Evolutionary conservation across 2,113 vertebrate genomes (phyloP).

Genomic region (Siniperca chuatsi): DNA sequence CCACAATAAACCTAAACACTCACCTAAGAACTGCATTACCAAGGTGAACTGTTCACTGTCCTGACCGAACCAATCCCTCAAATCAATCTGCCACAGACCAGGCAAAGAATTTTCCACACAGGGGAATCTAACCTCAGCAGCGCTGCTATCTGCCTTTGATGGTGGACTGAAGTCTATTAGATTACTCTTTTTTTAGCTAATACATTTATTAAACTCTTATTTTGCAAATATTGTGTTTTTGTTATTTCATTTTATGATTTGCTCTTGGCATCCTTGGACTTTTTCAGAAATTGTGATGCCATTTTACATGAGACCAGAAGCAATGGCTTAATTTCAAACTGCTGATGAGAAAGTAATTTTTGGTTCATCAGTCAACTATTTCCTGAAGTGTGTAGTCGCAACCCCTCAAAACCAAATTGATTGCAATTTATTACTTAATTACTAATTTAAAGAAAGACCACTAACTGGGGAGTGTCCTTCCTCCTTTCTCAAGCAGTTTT

Average conservation of each 20-base stretch:
- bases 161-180: background rate
- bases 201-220: background rate
- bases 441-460: background rate
- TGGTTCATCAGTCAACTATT: background rate
- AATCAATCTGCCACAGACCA: conserved; percentile 59
- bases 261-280: background rate
- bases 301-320: background rate
- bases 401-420: background rate
- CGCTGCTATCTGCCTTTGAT: conserved; percentile 2
- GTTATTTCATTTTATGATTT: background rate
- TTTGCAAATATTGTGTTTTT: background rate
- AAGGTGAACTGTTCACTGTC: conserved; percentile 41
- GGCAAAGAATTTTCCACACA: conserved; percentile 40
- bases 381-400: background rate
- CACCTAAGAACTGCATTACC: conserved; percentile 59
- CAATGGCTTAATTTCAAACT: background rate
- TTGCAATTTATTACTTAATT: background rate
- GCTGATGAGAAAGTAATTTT: background rate
- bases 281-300: background rate
- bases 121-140: conserved; percentile 14
- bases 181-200: background rate
- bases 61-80: conserved; percentile 33
- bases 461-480: background rate
- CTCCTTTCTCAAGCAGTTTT: background rate
- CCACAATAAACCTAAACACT: conserved; percentile 58